Evolutionary conservation across 2,888 invertebrate species (phyloP).

Genomic region (Cetonia aurata): DNA sequence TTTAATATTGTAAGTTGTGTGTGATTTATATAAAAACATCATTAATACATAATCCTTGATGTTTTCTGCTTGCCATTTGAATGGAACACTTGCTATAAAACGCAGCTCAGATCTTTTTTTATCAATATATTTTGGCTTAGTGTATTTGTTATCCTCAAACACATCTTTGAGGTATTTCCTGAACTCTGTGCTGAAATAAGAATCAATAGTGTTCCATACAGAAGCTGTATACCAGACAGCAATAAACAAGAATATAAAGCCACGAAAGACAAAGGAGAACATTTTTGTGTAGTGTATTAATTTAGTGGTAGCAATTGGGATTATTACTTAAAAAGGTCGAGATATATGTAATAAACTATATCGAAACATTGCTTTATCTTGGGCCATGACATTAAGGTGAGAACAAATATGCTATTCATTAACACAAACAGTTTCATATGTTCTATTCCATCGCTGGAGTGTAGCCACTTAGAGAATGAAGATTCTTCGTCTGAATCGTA

Average conservation of each 20-base stretch:
- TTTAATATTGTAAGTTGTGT: background rate
- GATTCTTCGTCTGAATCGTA: constrained; percentile 59
- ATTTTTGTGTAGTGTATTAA: constrained; percentile 64
- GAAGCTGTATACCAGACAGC: constrained; percentile 79
- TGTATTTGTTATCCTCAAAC: constrained; percentile 56
- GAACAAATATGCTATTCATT: constrained; percentile 79
- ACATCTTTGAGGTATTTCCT: constrained; percentile 71
- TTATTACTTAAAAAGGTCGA: constrained; percentile 24
- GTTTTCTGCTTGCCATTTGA: background rate
- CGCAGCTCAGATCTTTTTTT: background rate
- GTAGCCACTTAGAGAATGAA: constrained; percentile 63
- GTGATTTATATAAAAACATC: constrained; percentile 18
- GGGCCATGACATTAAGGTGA: constrained; percentile 81
- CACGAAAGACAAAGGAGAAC: constrained; percentile 75
- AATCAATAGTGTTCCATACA: constrained; percentile 80
- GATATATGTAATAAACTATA: constrained; percentile 64
- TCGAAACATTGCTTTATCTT: constrained; percentile 74
- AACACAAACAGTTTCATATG: constrained; percentile 86
- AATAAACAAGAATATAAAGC: constrained; percentile 75
- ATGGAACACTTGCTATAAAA: background rate
- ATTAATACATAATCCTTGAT: constrained; percentile 7
- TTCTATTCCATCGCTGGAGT: constrained; percentile 75
- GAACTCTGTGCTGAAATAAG: constrained; percentile 81
- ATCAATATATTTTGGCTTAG: constrained; percentile 41
- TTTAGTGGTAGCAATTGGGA: constrained; percentile 19